Evolutionary conservation across 1,140 invertebrate species (phyloP).

Genomic region (Holotrichia oblita): DNA sequence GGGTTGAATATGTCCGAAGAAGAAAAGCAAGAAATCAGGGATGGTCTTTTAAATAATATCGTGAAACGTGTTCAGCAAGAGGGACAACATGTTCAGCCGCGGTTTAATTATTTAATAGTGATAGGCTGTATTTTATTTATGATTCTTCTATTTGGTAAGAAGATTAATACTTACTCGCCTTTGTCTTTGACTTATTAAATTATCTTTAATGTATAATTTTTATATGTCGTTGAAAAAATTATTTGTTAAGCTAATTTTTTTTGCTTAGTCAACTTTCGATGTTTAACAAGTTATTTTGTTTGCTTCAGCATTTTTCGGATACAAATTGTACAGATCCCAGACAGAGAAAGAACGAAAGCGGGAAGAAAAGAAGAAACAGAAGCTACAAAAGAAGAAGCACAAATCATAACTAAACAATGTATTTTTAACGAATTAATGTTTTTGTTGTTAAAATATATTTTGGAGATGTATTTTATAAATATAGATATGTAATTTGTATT

Average conservation of each 20-base stretch:
- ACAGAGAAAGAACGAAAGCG: slow-evolving; percentile 74
- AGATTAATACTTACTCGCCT: neutral
- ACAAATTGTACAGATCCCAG: slow-evolving; percentile 81
- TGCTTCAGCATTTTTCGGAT: slow-evolving; percentile 84
- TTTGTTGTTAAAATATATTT: slow-evolving; percentile 23
- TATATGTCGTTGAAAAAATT: no score
- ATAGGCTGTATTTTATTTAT: slow-evolving; percentile 3
- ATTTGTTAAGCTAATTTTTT: no score
- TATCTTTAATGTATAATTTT: neutral
- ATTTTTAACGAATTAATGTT: neutral
- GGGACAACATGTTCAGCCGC: neutral
- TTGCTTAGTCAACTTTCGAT: neutral
- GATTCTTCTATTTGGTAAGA: slow-evolving; percentile 14
- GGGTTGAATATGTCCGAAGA: slow-evolving; percentile 11
- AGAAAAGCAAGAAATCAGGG: slow-evolving; percentile 26
- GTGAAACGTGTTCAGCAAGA: neutral
- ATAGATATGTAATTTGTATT: slow-evolving; percentile 36
- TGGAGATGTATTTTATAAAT: slow-evolving; percentile 22
- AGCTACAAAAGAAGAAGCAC: slow-evolving; percentile 69
- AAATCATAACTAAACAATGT: slow-evolving; percentile 18
- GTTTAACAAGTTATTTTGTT: slow-evolving; percentile 42
- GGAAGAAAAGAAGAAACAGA: slow-evolving; percentile 76
- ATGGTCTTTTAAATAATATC: neutral
- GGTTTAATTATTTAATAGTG: neutral
- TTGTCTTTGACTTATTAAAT: no score